phyloP scores from a whole-genome alignment of 1,140 invertebrate species.

The Conus betulinus region DNA sequence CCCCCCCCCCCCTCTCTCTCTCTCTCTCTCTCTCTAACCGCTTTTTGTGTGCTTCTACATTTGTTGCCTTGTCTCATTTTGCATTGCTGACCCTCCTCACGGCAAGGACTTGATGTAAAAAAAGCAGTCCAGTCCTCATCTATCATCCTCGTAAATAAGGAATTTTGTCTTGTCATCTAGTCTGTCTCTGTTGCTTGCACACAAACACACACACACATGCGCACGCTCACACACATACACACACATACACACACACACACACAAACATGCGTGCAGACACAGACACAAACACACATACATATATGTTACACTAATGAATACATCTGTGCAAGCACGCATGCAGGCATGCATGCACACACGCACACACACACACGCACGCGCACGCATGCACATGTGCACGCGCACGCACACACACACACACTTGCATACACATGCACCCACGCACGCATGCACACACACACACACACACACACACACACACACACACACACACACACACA shows the following conservation, averaged over 20 bases:
- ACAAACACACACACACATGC: neutral
- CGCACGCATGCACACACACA: neutral
- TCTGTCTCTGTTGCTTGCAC: neutral
- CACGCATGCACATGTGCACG: neutral
- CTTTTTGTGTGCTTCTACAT: too few relatives aligned
- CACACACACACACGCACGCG: neutral
- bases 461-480: constrained; percentile 10
- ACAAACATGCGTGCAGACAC: neutral
- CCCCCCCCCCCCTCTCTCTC: too few relatives aligned
- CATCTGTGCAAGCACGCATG: constrained; percentile 3
- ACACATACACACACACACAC: neutral
- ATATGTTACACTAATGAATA: neutral
- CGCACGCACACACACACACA: neutral
- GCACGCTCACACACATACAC: neutral
- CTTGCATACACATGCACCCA: neutral
- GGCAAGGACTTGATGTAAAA: too few relatives aligned
- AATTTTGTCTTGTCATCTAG: too few relatives aligned
- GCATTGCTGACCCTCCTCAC: too few relatives aligned
- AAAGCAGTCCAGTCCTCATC: too few relatives aligned
- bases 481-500: constrained; percentile 3
- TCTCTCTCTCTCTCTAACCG: too few relatives aligned
- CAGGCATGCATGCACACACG: neutral
- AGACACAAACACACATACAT: neutral
- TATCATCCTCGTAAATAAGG: too few relatives aligned
- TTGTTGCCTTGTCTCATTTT: too few relatives aligned